Evolutionary conservation across 2,888 invertebrate species (phyloP).

Genomic region (Platycheirus rosarum): DNA sequence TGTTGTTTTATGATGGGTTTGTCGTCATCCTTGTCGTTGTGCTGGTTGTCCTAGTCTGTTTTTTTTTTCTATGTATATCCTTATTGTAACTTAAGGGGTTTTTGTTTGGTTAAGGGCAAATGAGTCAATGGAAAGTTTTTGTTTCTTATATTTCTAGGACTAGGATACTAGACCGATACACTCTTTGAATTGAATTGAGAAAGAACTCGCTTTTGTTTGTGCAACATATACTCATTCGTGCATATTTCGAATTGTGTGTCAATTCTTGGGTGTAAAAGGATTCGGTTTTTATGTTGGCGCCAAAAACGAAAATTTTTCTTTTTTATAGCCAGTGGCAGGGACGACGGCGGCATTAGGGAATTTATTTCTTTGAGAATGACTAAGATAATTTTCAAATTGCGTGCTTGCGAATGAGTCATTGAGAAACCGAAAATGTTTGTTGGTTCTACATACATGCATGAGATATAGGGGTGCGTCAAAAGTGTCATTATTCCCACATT

Average conservation of each 20-base stretch:
- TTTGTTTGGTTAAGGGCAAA: constrained; percentile 55
- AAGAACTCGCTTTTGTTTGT: constrained; percentile 32
- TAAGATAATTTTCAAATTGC: constrained; percentile 35
- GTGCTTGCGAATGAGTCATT: constrained; percentile 35
- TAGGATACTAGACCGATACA: constrained; percentile 38
- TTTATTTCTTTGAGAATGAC: constrained; percentile 6
- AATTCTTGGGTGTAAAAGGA: constrained; percentile 35
- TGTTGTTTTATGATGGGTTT: constrained; percentile 56
- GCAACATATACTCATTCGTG: too few relatives aligned
- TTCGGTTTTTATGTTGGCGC: constrained; percentile 35
- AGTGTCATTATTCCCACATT: too few relatives aligned
- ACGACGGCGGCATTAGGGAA: neutral
- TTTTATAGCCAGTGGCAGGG: constrained; percentile 5
- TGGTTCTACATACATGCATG: too few relatives aligned
- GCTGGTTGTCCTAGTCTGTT: constrained; percentile 14
- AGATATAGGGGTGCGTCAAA: too few relatives aligned
- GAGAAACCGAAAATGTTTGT: neutral
- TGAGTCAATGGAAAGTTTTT: constrained; percentile 37
- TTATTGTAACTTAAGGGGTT: constrained; percentile 20
- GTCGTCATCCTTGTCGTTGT: constrained; percentile 21
- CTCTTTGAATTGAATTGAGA: constrained; percentile 55
- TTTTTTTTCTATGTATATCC: neutral
- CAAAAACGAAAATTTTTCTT: constrained; percentile 32
- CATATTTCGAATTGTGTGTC: constrained; percentile 39
- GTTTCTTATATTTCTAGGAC: constrained; percentile 22